These are phyloP conservation scores for Sepiola atlantica DNA, from an alignment of 2,888 invertebrate genomes.

Conservation along the genomic window DNA sequence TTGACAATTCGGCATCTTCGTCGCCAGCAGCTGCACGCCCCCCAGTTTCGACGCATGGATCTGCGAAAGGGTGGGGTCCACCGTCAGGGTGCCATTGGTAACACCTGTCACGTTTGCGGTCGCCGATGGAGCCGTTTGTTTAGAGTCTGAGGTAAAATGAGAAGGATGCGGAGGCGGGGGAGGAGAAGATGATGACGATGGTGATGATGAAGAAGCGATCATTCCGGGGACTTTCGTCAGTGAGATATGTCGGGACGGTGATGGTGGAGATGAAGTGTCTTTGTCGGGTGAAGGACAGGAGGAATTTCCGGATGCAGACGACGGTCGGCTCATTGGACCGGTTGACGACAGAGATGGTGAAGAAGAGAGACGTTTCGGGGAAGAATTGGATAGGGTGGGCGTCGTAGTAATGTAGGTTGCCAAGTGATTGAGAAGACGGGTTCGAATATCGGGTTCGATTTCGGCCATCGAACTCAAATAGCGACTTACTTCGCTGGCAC, in stretches of 20 bases:
- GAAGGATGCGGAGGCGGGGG: not conserved
- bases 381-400: not conserved
- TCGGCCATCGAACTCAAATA: slow-evolving; percentile 58
- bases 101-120: not conserved
- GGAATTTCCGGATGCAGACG: not conserved
- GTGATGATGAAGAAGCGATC: not conserved
- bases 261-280: not conserved
- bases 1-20: slow-evolving; percentile 58
- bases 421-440: slow-evolving; percentile 62
- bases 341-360: not conserved
- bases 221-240: not conserved
- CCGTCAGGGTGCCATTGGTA: not conserved
- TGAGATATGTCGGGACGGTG: not conserved
- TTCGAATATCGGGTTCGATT: slow-evolving; percentile 56
- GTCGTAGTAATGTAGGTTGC: slow-evolving; percentile 52
- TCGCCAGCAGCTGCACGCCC: slow-evolving; percentile 58
- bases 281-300: not conserved
- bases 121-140: not conserved
- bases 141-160: not conserved
- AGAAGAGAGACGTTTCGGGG: not conserved
- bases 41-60: slow-evolving; percentile 49
- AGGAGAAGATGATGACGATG: not conserved
- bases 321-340: not conserved
- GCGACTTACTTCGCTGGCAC: slow-evolving; percentile 63
- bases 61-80: slow-evolving; percentile 35